Base-by-base conservation (phyloP, 2,113 vertebrate genomes). In the Chloebia gouldiae region DNA sequence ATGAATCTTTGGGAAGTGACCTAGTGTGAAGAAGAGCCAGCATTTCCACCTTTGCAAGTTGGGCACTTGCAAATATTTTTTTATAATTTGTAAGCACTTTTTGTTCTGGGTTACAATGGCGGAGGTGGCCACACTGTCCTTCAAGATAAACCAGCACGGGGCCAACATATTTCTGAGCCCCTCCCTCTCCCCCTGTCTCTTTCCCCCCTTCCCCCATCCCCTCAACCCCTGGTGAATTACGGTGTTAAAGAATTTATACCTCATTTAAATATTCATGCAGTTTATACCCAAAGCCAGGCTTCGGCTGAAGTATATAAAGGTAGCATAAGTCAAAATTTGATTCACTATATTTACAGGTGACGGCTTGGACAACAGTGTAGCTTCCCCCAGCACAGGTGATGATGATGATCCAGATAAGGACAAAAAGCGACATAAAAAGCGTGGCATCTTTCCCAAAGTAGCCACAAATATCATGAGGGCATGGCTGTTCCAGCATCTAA, bases 401-500 rank as follows among this genome's bases (percentile, higher is more conserved):
- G 99, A 99, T 91, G 99, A 99, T 97, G 99, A 99, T 98, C 99
- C 99, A 95, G 99, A 99, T 98, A 99, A 99, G 97, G 99, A 99
- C 96, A 99, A 99, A 99, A 99, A 99, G 96, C 99, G 99, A 98
- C 99, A 99, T 98, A 99, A 99, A 98, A 99, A 99, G 97, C 98
- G 99, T 96, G 99, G 99, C 95, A 99, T 99, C 98, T 99, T 99
- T 97, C 99, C 99, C 95, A 99, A 99, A 98, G 99, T 99, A 98
- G 99, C 99, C 98, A 99, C 99, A 98, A 99, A 99, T 98, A 99
- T 99, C 98, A 99, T 99, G 99, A 99, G 99, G 98, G 99, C 99
- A 93, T 99, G 99, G 99, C 99, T 99, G 98, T 99, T 99, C 98
- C 99, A 99, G 98, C 99, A 99, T 98, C 98, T 99, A 98, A 99